A percentile compares a stretch with the other conserved stretches of the same genome.
phyloP scores from a whole-genome alignment of 1,140 invertebrate species.

The Drosophila sulfurigaster region DNA sequence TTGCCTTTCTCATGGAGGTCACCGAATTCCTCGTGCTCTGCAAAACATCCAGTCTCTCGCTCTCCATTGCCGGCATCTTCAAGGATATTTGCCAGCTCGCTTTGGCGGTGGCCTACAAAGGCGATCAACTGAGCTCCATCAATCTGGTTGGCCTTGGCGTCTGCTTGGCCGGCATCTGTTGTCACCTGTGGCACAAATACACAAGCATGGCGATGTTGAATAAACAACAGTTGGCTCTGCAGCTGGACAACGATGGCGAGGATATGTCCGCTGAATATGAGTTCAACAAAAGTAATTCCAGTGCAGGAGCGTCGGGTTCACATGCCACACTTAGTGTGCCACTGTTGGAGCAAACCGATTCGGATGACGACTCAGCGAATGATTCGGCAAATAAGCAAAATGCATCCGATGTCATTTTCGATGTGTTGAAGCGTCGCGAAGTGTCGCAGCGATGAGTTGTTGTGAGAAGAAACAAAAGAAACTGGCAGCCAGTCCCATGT shows the following conservation, averaged over 20 bases:
- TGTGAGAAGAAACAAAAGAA: not conserved
- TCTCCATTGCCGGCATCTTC: constrained; percentile 97
- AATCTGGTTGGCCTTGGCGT: constrained; percentile 95
- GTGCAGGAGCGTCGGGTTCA: constrained; percentile 24
- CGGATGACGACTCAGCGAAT: constrained; percentile 67
- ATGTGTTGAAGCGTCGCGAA: constrained; percentile 82
- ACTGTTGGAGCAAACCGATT: constrained; percentile 75
- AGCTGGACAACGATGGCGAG: constrained; percentile 63
- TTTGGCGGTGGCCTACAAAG: constrained; percentile 93
- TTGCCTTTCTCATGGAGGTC: constrained; percentile 98
- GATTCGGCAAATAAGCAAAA: constrained; percentile 65
- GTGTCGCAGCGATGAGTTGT: constrained; percentile 71
- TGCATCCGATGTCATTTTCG: constrained; percentile 84
- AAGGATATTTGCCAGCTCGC: constrained; percentile 97
- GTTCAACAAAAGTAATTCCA: constrained; percentile 58
- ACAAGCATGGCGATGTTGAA: constrained; percentile 61
- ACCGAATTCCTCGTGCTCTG: constrained; percentile 97
- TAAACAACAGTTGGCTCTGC: constrained; percentile 50
- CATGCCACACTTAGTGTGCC: constrained; percentile 67
- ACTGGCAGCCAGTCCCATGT: not conserved
- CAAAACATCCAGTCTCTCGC: constrained; percentile 98
- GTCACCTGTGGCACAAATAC: constrained; percentile 94
- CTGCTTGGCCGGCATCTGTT: constrained; percentile 94
- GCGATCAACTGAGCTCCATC: constrained; percentile 92
- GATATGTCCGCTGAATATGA: constrained; percentile 61